Conservation (phyloP, 2,113 vertebrate genomes). For the Chaetura pelagica region DNA sequence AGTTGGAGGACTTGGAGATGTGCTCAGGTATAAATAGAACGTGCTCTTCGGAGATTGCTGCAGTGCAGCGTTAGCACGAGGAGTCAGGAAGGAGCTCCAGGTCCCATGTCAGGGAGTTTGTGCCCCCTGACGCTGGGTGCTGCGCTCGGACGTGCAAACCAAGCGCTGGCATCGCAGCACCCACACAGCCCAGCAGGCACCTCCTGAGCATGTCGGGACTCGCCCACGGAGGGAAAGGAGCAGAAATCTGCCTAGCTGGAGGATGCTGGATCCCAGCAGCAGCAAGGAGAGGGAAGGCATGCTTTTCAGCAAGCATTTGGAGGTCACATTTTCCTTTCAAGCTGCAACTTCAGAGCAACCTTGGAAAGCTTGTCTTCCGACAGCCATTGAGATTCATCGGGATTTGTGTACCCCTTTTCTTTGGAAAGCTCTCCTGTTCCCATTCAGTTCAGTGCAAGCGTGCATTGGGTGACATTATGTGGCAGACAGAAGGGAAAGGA, state of each 20-base stretch:
- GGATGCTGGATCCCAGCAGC: not conserved
- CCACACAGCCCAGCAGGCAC: too few species aligned
- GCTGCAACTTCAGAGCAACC: not conserved
- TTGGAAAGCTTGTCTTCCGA: not conserved
- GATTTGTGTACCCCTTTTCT: not conserved
- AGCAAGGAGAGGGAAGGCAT: fast-evolving
- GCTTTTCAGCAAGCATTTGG: not conserved
- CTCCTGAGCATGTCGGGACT: fast-evolving
- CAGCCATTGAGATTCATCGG: fast-evolving
- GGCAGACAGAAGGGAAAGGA: not conserved
- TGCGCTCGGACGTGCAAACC: too few species aligned
- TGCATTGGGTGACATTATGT: not conserved
- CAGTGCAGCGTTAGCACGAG: not conserved
- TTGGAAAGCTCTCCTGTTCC: not conserved
- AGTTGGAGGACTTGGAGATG: not conserved
- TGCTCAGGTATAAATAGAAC: fast-evolving
- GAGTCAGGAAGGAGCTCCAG: too few species aligned
- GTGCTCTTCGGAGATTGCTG: not conserved
- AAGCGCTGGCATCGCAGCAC: too few species aligned
- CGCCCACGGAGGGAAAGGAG: fast-evolving
- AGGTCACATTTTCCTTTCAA: not conserved
- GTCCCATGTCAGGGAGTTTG: too few species aligned
- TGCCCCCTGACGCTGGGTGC: too few species aligned
- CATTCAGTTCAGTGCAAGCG: fast-evolving
- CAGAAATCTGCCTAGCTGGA: not conserved